phyloP scores from a whole-genome alignment of 64 coral and sea anemone genomes.

The Pachyseris speciosa region DNA sequence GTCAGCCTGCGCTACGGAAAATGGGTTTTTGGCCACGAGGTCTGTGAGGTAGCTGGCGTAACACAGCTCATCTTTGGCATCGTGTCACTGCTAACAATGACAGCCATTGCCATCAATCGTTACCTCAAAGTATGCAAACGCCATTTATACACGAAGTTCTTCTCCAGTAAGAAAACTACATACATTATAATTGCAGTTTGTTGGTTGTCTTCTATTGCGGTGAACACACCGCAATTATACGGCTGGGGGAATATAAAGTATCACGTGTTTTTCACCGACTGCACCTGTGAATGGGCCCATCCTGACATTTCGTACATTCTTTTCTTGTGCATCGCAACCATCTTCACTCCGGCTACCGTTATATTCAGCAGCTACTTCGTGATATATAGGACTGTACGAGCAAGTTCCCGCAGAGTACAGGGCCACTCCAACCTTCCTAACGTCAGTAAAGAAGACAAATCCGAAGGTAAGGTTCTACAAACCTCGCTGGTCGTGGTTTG shows the following conservation, averaged over 20 bases:
- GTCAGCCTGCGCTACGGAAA: conserved; percentile 29
- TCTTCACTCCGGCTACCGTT: conserved; percentile 20
- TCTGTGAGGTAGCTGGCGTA: conserved; percentile 22
- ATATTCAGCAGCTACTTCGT: conserved; percentile 67
- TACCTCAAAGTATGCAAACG: conserved; percentile 58
- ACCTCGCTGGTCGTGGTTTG: conserved; percentile 61
- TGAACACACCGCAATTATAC: conserved; percentile 58
- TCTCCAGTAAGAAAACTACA: conserved; percentile 5
- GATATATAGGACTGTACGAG: conserved; percentile 66
- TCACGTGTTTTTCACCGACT: conserved; percentile 3
- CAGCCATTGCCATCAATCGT: conserved; percentile 57
- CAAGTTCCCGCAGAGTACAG: neutral
- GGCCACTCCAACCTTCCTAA: neutral
- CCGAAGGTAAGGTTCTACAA: conserved; percentile 45
- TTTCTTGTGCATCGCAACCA: neutral
- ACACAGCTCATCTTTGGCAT: conserved; percentile 54
- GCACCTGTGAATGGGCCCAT: conserved; percentile 36
- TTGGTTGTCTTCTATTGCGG: conserved; percentile 13
- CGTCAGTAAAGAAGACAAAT: neutral
- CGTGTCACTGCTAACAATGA: conserved; percentile 58
- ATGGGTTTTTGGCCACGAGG: conserved; percentile 48
- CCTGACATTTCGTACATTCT: conserved; percentile 39
- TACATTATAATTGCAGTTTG: neutral
- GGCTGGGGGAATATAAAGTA: conserved; percentile 45
- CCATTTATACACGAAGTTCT: conserved; percentile 26